A percentile compares a stretch with the other conserved stretches of the same genome.
phyloP scores from a whole-genome alignment of 2,113 vertebrate genomes.

The Chaetodon trifascialis region DNA sequence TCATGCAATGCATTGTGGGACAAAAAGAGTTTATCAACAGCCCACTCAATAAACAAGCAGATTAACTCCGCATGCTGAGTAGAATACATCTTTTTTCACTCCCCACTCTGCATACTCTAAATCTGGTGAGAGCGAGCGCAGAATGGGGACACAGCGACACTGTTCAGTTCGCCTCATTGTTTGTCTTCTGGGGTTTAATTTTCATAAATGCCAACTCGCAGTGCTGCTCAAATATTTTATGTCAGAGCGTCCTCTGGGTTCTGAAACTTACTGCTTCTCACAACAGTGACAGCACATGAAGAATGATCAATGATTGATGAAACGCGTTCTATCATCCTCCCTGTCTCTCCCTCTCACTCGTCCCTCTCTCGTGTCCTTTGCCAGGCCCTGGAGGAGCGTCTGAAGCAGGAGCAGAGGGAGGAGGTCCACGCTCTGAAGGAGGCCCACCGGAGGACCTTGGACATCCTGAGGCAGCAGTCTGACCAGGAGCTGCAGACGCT shows the following conservation, averaged over 20 bases:
- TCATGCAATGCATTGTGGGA: neutral
- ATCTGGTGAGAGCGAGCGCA: neutral
- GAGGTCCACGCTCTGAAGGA: conserved; percentile 94
- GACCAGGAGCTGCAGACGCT: conserved; percentile 96
- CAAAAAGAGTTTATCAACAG: neutral
- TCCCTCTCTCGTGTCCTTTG: neutral
- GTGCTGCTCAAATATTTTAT: neutral
- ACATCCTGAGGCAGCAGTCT: conserved; percentile 93
- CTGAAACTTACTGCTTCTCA: neutral
- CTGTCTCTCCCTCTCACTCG: neutral
- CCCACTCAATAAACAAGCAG: neutral
- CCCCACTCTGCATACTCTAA: neutral
- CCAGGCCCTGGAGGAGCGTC: conserved; percentile 93
- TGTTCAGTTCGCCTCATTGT: neutral
- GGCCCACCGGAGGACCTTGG: conserved; percentile 93
- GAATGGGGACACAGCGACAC: neutral
- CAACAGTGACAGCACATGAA: neutral
- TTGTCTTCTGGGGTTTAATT: neutral
- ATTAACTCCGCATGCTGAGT: neutral
- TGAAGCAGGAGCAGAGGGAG: conserved; percentile 94
- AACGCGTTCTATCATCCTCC: neutral
- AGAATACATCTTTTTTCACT: neutral
- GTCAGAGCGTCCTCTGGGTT: neutral
- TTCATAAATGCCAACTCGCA: neutral
- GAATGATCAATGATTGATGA: neutral